A percentile compares a stretch with the other conserved stretches of the same genome.
Conservation (phyloP, 2,888 invertebrate genomes). For the Pachymerium ferrugineum region DNA sequence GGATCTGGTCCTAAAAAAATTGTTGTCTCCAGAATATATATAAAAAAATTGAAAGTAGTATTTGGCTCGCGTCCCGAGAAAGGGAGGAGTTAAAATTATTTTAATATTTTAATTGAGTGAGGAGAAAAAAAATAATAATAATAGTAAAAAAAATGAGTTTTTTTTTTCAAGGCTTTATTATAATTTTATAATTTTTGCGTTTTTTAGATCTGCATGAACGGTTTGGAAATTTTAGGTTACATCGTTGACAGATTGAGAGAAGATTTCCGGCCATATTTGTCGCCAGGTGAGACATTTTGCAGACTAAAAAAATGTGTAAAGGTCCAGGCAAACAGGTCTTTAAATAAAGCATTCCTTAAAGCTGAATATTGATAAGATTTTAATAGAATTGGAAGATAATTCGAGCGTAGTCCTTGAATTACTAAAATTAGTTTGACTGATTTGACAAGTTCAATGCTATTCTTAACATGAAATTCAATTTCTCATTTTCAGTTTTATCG, state of each 20-base stretch:
- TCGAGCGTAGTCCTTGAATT: conserved; percentile 10
- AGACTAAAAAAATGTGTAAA: neutral
- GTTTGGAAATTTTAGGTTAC: conserved; percentile 77
- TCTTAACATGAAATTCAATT: neutral
- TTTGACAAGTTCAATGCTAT: neutral
- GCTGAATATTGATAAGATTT: neutral
- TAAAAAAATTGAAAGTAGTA: too few relatives aligned
- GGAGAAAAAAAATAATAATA: too few relatives aligned
- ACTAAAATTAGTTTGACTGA: conserved; percentile 1
- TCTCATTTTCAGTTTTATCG: conserved; percentile 42
- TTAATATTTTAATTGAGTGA: too few relatives aligned
- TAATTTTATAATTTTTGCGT: neutral
- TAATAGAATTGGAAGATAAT: neutral
- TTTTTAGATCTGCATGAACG: conserved; percentile 82
- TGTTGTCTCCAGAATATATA: too few relatives aligned
- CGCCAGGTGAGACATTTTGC: conserved; percentile 55
- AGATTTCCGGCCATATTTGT: conserved; percentile 80
- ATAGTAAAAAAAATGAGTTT: too few relatives aligned
- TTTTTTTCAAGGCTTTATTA: too few relatives aligned
- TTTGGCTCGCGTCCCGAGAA: too few relatives aligned
- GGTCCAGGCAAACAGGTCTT: neutral
- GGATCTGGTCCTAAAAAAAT: neutral
- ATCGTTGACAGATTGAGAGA: conserved; percentile 78
- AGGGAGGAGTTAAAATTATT: too few relatives aligned
- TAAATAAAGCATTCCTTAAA: neutral